These are phyloP conservation scores for Mizuhopecten yessoensis DNA, from an alignment of 1,140 invertebrate species.

Conservation along the genomic window DNA sequence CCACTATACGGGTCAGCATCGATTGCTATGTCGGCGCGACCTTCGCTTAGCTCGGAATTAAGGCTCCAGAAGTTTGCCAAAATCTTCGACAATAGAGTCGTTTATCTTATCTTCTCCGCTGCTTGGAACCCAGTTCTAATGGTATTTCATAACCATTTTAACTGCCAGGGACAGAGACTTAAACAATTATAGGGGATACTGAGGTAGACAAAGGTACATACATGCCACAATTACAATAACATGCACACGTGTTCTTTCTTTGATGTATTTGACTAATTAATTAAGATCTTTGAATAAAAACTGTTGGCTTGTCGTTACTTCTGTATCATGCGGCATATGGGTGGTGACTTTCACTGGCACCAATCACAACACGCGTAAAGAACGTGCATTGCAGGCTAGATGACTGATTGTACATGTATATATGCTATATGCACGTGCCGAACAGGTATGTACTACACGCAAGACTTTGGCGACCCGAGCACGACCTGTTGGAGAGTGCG, in stretches of 20 bases:
- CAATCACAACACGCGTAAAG: background rate
- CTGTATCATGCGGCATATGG: background rate
- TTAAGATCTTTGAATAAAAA: background rate
- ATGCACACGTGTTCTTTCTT: background rate
- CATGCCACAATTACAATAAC: background rate
- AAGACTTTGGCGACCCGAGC: background rate
- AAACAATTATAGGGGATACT: background rate
- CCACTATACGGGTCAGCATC: background rate
- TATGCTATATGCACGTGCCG: no score
- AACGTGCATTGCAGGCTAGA: no score
- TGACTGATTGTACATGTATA: background rate
- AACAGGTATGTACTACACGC: background rate
- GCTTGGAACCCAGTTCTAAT: no score
- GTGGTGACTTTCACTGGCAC: background rate
- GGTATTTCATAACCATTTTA: no score
- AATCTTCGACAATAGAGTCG: background rate
- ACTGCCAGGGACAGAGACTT: no score
- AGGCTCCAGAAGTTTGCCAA: background rate
- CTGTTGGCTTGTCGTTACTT: background rate
- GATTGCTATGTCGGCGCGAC: constrained; percentile 1
- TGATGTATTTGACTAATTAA: background rate
- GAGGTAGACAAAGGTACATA: background rate
- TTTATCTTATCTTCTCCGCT: no score
- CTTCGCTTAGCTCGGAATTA: background rate
- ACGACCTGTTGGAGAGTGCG: background rate